Base-by-base conservation (phyloP, 2,797 vertebrate genomes). In the Pelodytes ibericus region DNA sequence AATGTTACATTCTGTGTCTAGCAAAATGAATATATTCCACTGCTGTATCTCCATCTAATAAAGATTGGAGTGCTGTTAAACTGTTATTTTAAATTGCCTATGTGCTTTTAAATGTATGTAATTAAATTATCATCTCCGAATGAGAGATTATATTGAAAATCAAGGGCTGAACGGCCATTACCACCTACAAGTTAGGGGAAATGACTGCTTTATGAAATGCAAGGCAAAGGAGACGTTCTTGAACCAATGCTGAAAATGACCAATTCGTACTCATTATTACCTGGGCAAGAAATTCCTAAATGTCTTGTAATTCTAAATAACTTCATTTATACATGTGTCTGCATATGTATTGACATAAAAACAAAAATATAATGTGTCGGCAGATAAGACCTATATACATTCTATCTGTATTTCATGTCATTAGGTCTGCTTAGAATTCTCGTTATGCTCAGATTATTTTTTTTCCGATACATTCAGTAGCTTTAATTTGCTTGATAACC, bases 1-100 rank as follows among this genome's bases (percentile, higher is more conserved):
- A 72, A 68, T 60, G 39, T 60, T 67, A 67, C 56, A 68, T 72
- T 78, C 31, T 60, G 53, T 59, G 56, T 18, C 44, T 79, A 31
- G 53, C 58, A 62, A 79, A 79, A 79, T 79, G 71, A 79, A 79
- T 73, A 79, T 68, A 73, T 79, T 73, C 31, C 57, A 27, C 25
- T 31, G 70, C 76, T 56, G 63, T 79, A 62, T 79, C 76, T 69
- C 75, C 76, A 79, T 79, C 76, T 69, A 73, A 79, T 73, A 79
- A 79, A 79, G 71, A 41, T 62, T 56, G 44, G 41, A 79, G 70
- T 73, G 71, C 76, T 68, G 76, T 73, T 73, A 73, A 79, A 79
- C 76, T 79, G 76, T 79, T 79, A 78, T 79, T 79, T 79, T 79
- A 79, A 73, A 79, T 73, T 79, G 76, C 71, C 76, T 79, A 79